Evolutionary conservation across 2,888 invertebrate species (phyloP), one percentile per base, ranked within the genome.

Genomic region (Amiota mariae): DNA sequence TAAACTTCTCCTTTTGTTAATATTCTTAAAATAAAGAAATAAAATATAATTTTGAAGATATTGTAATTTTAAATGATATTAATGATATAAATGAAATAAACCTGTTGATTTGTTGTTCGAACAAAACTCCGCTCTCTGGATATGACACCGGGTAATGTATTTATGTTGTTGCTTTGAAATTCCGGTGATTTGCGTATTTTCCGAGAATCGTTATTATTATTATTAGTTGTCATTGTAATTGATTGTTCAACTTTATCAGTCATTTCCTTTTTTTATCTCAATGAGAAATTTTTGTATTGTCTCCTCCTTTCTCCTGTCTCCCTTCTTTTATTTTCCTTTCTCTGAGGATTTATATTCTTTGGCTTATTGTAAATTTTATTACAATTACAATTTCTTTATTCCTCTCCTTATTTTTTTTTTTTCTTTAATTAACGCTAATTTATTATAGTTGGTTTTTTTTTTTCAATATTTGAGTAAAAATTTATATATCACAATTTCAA

Each of bases 41-140:
- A 10, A 11, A 20, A 61, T 1, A 12, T 61, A 10, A 54, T 71
- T 67, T 54, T 12, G 9, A 67, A 57, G 8, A 56, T 54, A 72
- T 64, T 36, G 8, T 57, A 12, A 51, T 49, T 10, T 54, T 68
- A n/a, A n/a, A 1, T 20, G 13, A 12, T 2, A 15, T 59, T n/a
- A n/a, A n/a, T n/a, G n/a, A n/a, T n/a, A n/a, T n/a, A n/a, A n/a
- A n/a, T n/a, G n/a, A 59, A n/a, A 73, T 73, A 76, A 70, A 90
- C 92, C 87, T 93, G 90, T 81, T 92, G 90, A 86, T 92, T 93
- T 9, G 90, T 87, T 64, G 88, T 86, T 75, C 93, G 92, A 72
- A 94, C 91, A 89, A 94, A 94, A 88, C 94, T 94, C 80, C 94
- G 91, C 88, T 94, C 94, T 79, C 94, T 90, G 88, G 93, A 92